Conservation (phyloP, 2,113 vertebrate genomes). For the Lampris incognitus region DNA sequence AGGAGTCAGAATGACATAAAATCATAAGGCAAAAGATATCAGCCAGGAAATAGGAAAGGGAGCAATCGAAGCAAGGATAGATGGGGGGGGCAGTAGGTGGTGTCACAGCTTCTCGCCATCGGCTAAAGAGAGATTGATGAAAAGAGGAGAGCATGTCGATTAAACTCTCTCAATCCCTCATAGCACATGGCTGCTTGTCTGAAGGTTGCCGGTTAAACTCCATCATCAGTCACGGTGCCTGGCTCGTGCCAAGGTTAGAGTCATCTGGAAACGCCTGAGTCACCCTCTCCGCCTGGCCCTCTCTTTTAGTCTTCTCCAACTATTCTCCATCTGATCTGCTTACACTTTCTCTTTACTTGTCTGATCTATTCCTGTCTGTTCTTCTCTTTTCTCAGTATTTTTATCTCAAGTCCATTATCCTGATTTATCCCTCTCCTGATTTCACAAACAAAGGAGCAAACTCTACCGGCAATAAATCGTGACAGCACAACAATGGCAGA, state of each 20-base stretch:
- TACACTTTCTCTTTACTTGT: slow-evolving; percentile 14
- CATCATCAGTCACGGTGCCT: slow-evolving; percentile 45
- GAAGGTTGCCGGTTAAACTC: slow-evolving; percentile 64
- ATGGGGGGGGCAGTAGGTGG: slow-evolving; percentile 44
- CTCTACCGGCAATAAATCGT: no score
- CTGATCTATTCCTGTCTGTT: background rate
- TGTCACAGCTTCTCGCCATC: slow-evolving; percentile 64
- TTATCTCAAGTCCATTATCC: background rate
- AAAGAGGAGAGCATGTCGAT: slow-evolving; percentile 38
- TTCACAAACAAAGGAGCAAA: no score
- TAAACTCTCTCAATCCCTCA: slow-evolving; percentile 52
- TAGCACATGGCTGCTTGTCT: slow-evolving; percentile 33
- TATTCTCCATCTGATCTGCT: background rate
- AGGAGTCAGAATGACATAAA: slow-evolving; percentile 28
- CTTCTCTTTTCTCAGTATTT: background rate
- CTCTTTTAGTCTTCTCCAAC: slow-evolving; percentile 1
- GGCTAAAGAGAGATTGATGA: slow-evolving; percentile 63
- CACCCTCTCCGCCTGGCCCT: background rate
- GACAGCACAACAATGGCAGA: no score
- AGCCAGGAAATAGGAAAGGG: slow-evolving; percentile 61
- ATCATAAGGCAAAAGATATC: slow-evolving; percentile 44
- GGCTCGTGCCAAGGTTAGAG: slow-evolving; percentile 53
- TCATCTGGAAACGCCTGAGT: slow-evolving; percentile 35
- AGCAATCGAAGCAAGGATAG: slow-evolving; percentile 45
- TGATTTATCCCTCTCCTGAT: no score